Evolutionary conservation across 2,113 vertebrate genomes (phyloP), one percentile per base, ranked within the genome.

Genomic region (Dicaeum eximium): DNA sequence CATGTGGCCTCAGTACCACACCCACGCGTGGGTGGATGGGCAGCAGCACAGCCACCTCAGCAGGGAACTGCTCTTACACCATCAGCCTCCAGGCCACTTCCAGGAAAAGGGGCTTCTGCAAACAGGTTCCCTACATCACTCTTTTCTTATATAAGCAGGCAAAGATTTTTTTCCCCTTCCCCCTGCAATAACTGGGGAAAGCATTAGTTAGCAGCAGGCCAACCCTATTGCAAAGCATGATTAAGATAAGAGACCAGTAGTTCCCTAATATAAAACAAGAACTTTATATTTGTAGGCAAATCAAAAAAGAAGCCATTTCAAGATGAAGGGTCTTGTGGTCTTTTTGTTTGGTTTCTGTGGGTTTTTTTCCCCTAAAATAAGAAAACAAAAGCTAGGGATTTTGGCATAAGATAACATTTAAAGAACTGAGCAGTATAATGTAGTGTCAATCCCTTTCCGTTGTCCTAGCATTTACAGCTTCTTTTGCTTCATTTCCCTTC

Each of bases 321-420:
- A 79, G 91, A 74, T 53, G 15, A 90, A 95, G 38, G 38, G 9
- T 38, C 12, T 38, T 38, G 38, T 10, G 53, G 5, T 18, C 45
- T 2, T 25, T 90, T 11, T 10, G 21, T 42, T 44, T 33, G 31
- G 24, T 38, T 13, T 23, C n/a, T 50, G 15, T 31, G n/a, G n/a
- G n/a, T 81, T 92, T 94, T 53, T 33, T 42, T 67, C 40, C 50
- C 20, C 90, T 87, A 51, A 97, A 96, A 48, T 80, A 83, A 73
- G 40, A 70, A 88, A 86, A 42, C 13, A 80, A 85, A 81, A 19
- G 1, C 18, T 58, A 90, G 47, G 48, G 54, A 67, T 95, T 95
- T 84, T 84, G 50, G 62, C 23, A 28, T 17, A 87, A 74, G 66
- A 77, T 77, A 86, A 88, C 9, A 30, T 92, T 92, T 94, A 91